Percentiles rank a stretch among this genome's conserved stretches.
Conservation (phyloP, 2,888 invertebrate species). For the Luperina nickerlii region DNA sequence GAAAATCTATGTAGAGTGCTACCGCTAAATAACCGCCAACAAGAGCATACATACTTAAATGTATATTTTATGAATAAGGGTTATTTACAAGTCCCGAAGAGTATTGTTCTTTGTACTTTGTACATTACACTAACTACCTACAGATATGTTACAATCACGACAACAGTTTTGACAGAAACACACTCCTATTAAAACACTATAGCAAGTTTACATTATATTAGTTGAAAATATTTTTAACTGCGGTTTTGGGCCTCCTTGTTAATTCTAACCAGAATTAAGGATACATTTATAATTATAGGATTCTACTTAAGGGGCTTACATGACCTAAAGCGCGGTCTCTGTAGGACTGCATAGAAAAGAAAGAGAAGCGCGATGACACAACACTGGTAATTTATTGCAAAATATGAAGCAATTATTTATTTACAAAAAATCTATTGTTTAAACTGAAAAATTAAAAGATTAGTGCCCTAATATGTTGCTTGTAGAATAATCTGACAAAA, state of each 20-base stretch:
- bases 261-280: conserved; percentile 21
- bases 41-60: conserved; percentile 14
- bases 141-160: conserved; percentile 58
- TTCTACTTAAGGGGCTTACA: conserved; percentile 26
- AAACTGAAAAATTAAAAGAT: too few species aligned
- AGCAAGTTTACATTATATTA: conserved; percentile 35
- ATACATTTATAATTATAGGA: conserved; percentile 24
- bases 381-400: too few species aligned
- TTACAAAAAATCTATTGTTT: too few species aligned
- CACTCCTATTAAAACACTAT: conserved; percentile 21
- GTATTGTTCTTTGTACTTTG: conserved; percentile 55
- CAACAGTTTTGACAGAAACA: conserved; percentile 39
- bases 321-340: too few species aligned
- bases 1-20: background rate
- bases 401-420: too few species aligned
- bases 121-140: conserved; percentile 57
- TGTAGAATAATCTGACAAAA: too few species aligned
- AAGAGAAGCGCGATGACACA: too few species aligned
- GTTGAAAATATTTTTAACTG: conserved; percentile 63
- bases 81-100: conserved; percentile 20
- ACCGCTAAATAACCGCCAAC: background rate
- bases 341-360: too few species aligned
- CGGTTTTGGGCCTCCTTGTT: conserved; percentile 32
- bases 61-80: conserved; percentile 40
- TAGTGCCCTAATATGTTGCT: too few species aligned